phyloP scores from a whole-genome alignment of 2,113 vertebrate genomes.

The Phaethon lepturus region DNA sequence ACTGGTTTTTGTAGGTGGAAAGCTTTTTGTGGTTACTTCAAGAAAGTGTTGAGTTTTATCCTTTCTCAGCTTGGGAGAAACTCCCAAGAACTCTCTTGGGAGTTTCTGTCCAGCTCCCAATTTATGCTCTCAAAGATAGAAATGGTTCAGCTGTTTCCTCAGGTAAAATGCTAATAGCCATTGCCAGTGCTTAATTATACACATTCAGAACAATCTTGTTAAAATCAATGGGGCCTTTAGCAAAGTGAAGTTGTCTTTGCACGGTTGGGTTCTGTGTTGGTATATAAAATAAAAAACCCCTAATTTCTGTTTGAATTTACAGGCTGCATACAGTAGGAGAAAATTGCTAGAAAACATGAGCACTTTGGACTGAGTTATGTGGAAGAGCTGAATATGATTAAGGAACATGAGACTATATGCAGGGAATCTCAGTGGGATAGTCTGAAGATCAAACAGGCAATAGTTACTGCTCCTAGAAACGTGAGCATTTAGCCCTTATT shows the following conservation, averaged over 20 bases:
- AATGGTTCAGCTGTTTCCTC: not conserved
- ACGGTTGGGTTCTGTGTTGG: not conserved
- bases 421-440: constrained; percentile 52
- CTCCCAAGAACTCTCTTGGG: too few relatives aligned
- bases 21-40: not conserved
- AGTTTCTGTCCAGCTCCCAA: not conserved
- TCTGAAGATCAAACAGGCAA: constrained; percentile 51
- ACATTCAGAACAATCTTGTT: not conserved
- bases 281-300: not conserved
- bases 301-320: constrained; percentile 42
- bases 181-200: not conserved
- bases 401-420: constrained; percentile 56
- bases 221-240: not conserved
- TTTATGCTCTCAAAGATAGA: not conserved
- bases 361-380: constrained; percentile 53
- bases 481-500: not conserved
- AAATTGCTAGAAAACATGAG: constrained; percentile 52
- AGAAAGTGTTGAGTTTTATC: not conserved
- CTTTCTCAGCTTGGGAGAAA: not conserved
- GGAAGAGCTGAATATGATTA: constrained; percentile 64
- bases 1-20: not conserved
- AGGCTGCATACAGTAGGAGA: not conserved
- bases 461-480: not conserved
- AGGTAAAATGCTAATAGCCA: not conserved
- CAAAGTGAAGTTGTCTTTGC: not conserved